Percentiles rank a stretch among this genome's conserved stretches.
Evolutionary conservation across 2,113 vertebrate genomes (phyloP).

Genomic region (Varanus komodoensis): DNA sequence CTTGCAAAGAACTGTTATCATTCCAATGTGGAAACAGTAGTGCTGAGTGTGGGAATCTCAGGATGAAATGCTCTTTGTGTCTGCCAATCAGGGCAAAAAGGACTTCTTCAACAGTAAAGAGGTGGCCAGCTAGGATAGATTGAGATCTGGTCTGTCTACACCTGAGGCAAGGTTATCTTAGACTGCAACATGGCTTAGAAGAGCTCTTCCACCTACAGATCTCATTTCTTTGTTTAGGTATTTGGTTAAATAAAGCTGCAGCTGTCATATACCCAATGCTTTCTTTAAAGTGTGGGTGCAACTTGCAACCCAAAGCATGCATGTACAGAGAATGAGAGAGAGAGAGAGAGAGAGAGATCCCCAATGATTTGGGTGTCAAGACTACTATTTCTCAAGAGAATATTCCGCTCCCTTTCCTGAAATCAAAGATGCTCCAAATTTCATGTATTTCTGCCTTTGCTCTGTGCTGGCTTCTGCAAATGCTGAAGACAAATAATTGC

Average conservation of each 20-base stretch:
- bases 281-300: neutral
- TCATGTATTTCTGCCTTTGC: conserved; percentile 51
- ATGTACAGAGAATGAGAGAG: no score
- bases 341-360: no score
- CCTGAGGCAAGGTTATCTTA: no score
- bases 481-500: conserved; percentile 63
- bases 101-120: no score
- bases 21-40: no score
- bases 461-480: conserved; percentile 49
- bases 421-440: conserved; percentile 33
- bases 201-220: neutral
- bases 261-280: neutral
- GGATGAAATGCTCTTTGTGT: no score
- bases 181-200: no score
- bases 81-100: no score
- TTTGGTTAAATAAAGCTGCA: neutral
- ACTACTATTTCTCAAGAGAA: neutral
- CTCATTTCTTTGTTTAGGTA: neutral
- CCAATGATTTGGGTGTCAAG: neutral
- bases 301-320: neutral
- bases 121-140: no score
- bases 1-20: no score
- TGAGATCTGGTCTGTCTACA: no score
- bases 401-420: neutral
- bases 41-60: no score